These are phyloP conservation scores for Hirtodrosophila confusa DNA, from an alignment of 2,888 invertebrate genomes.

Conservation along the genomic window DNA sequence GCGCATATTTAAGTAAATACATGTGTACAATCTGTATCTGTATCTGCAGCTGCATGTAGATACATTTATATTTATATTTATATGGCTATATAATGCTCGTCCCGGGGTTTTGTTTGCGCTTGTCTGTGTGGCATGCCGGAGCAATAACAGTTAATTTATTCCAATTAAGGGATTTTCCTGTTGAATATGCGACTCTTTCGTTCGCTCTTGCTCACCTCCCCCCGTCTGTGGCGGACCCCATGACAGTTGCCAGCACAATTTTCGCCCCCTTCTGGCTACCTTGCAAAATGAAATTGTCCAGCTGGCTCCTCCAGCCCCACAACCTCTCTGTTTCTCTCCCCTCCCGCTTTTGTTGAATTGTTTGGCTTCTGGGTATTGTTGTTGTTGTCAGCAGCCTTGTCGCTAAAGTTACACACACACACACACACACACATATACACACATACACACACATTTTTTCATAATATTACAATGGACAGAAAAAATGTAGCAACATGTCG, in stretches of 20 bases:
- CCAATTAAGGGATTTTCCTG: slow-evolving; percentile 83
- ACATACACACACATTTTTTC: slow-evolving; percentile 47
- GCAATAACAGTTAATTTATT: slow-evolving; percentile 82
- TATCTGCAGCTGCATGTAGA: slow-evolving; percentile 28
- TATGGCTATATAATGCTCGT: slow-evolving; percentile 46
- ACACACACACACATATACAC: slow-evolving; percentile 13
- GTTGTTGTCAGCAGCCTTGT: slow-evolving; percentile 60
- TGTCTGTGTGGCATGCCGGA: slow-evolving; percentile 51
- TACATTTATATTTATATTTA: slow-evolving; percentile 26
- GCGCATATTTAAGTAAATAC: slow-evolving; percentile 24
- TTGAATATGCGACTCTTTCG: slow-evolving; percentile 74
- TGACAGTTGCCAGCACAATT: slow-evolving; percentile 47
- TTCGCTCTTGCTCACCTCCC: slow-evolving; percentile 6
- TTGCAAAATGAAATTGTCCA: slow-evolving; percentile 64
- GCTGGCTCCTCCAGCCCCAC: slow-evolving; percentile 30
- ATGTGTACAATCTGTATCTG: slow-evolving; percentile 40
- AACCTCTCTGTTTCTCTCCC: slow-evolving; percentile 1
- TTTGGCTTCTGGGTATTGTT: slow-evolving; percentile 48
- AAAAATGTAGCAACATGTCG: slow-evolving; percentile 70
- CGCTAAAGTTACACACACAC: slow-evolving; percentile 48
- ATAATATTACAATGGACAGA: slow-evolving; percentile 50
- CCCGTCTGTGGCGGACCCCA: slow-evolving; percentile 24
- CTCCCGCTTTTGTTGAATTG: slow-evolving; percentile 45
- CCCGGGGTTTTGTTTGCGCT: slow-evolving; percentile 38
- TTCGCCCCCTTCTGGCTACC: slow-evolving; percentile 29